Evolutionary conservation across 1,140 invertebrate species (phyloP).

Genomic region (Pseudomyrmex dendroicus): DNA sequence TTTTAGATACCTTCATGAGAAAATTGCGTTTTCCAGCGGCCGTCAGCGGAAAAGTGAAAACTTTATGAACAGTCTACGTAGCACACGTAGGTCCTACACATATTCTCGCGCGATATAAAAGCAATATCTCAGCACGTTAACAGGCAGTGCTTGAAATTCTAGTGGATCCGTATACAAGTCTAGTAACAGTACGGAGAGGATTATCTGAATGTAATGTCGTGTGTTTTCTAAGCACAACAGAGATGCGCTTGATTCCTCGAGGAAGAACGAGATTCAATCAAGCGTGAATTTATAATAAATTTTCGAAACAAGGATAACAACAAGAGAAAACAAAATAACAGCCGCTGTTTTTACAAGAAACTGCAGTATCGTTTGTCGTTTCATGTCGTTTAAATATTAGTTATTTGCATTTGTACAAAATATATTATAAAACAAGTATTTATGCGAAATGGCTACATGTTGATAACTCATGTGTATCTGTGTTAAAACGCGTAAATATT

Average conservation of each 20-base stretch:
- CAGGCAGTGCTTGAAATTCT: slow-evolving; percentile 33
- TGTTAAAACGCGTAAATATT: not conserved
- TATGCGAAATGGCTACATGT: no score
- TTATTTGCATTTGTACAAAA: no score
- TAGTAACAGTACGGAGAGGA: slow-evolving; percentile 27
- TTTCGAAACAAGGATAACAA: not conserved
- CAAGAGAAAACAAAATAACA: not conserved
- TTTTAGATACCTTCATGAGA: not conserved
- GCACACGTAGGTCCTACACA: not conserved
- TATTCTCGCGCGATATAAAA: slow-evolving; percentile 22
- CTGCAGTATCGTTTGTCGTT: no score
- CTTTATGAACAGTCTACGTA: not conserved
- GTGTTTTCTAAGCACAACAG: slow-evolving; percentile 21
- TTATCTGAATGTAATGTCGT: not conserved
- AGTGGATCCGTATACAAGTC: slow-evolving; percentile 6
- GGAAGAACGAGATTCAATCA: not conserved
- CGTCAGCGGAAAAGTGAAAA: slow-evolving; percentile 1
- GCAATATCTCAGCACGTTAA: slow-evolving; percentile 29
- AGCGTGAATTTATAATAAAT: not conserved
- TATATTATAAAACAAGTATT: not conserved
- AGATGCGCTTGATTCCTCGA: not conserved
- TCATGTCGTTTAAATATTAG: no score
- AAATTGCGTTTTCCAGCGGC: slow-evolving; percentile 16
- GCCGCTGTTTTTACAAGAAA: not conserved
- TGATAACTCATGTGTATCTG: no score